Evolutionary conservation across 92 coral and sea anemone species (phyloP).

Genomic region (Palythoa heliodiscus): DNA sequence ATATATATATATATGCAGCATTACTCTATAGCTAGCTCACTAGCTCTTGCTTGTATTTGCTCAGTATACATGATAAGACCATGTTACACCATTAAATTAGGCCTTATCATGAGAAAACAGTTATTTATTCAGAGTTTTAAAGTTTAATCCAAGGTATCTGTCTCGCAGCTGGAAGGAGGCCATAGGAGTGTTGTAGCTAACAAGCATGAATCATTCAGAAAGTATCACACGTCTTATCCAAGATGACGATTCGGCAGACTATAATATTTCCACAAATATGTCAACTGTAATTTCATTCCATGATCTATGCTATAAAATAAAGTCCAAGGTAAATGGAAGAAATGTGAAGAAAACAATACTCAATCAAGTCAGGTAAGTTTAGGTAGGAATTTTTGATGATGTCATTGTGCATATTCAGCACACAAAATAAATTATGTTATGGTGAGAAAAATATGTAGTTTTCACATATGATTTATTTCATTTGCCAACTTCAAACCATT

Average conservation of each 20-base stretch:
- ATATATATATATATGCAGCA: too few species aligned
- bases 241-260: neutral
- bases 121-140: too few species aligned
- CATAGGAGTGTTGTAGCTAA: neutral
- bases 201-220: constrained; percentile 3
- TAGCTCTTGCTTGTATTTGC: too few species aligned
- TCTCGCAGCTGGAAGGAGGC: neutral
- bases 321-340: constrained; percentile 62
- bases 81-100: too few species aligned
- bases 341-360: constrained; percentile 66
- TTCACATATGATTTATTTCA: too few species aligned
- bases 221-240: constrained; percentile 12
- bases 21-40: too few species aligned
- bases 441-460: too few species aligned
- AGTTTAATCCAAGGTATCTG: neutral
- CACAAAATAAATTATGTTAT: too few species aligned
- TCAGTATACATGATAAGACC: too few species aligned
- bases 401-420: neutral
- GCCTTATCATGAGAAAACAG: too few species aligned
- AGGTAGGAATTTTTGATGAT: neutral
- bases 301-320: constrained; percentile 71
- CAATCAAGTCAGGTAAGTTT: constrained; percentile 66
- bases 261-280: neutral
- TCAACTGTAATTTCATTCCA: constrained; percentile 76
- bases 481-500: too few species aligned